These are phyloP conservation scores for Acrossocheilus wenchowensis DNA, from an alignment of 2,797 vertebrate genomes.

Conservation along the genomic window DNA sequence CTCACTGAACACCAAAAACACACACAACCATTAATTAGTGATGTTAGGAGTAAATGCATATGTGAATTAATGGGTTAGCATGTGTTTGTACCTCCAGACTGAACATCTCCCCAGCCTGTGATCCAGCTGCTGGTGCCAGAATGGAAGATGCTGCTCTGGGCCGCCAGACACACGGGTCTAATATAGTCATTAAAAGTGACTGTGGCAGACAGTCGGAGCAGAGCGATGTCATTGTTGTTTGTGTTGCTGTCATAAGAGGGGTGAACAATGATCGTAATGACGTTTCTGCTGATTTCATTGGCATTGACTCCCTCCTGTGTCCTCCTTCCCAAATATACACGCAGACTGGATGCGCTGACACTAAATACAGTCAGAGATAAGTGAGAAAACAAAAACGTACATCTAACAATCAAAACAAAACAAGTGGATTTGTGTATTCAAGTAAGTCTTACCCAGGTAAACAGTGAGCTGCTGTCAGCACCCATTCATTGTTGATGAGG, in stretches of 20 bases:
- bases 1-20: slow-evolving; percentile 29
- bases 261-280: slow-evolving; percentile 29
- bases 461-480: slow-evolving; percentile 55
- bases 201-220: slow-evolving; percentile 44
- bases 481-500: slow-evolving; percentile 53
- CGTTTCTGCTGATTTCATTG: slow-evolving; percentile 28
- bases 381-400: neutral
- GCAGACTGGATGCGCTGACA: neutral
- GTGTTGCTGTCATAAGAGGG: slow-evolving; percentile 30
- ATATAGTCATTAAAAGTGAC: slow-evolving; percentile 65
- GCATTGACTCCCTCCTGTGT: slow-evolving; percentile 14
- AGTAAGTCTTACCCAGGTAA: slow-evolving; percentile 10
- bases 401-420: neutral
- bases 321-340: slow-evolving; percentile 46
- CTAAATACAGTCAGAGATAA: neutral
- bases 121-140: slow-evolving; percentile 53
- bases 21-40: neutral
- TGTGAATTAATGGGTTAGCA: neutral
- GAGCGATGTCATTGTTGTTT: slow-evolving; percentile 56
- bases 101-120: slow-evolving; percentile 57
- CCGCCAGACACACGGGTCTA: slow-evolving; percentile 73
- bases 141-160: slow-evolving; percentile 25
- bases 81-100: slow-evolving; percentile 16
- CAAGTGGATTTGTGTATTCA: neutral
- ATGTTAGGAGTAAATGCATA: neutral